These are phyloP conservation scores for Scophthalmus maximus DNA, from an alignment of 2,113 vertebrate species.

Conservation along the genomic window DNA sequence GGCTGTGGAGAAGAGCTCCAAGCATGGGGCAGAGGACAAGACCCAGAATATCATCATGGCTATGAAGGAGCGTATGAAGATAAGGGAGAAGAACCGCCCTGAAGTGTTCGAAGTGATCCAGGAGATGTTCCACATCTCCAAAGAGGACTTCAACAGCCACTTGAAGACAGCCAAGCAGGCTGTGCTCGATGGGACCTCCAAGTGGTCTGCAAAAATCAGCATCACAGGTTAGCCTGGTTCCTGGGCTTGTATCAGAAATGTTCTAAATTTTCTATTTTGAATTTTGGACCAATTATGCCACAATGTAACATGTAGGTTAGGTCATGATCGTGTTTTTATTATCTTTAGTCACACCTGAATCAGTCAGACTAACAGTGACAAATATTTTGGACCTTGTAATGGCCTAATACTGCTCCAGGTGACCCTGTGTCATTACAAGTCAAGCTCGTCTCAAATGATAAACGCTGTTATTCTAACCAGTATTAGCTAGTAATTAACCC, in stretches of 20 bases:
- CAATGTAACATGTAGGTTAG: too few relatives aligned
- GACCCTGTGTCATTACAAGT: slow-evolving; percentile 15
- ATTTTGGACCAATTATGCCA: too few relatives aligned
- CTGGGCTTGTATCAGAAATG: too few relatives aligned
- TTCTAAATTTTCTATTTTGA: too few relatives aligned
- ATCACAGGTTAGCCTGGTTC: slow-evolving; percentile 89
- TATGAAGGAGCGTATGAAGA: slow-evolving; percentile 99
- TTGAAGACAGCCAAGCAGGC: slow-evolving; percentile 95
- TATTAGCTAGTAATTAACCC: slow-evolving; percentile 41
- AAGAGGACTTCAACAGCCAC: slow-evolving; percentile 90
- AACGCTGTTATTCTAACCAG: slow-evolving; percentile 21
- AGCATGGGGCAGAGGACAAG: slow-evolving; percentile 97
- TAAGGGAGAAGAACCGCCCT: slow-evolving; percentile 94
- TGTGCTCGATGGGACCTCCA: slow-evolving; percentile 96
- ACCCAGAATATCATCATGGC: slow-evolving; percentile 98
- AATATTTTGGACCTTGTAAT: not conserved
- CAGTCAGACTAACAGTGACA: not conserved
- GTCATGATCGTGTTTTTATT: not conserved
- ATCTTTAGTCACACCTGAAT: not conserved
- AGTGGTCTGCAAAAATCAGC: slow-evolving; percentile 98
- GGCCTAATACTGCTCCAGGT: not conserved
- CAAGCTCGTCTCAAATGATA: slow-evolving; percentile 16
- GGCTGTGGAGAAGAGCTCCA: slow-evolving; percentile 98
- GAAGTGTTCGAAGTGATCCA: slow-evolving; percentile 97
- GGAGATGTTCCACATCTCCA: slow-evolving; percentile 94